Percentiles rank a stretch among this genome's conserved stretches.
Conservation (phyloP, 2,888 invertebrate species). For the Drosophila mercatorum region DNA sequence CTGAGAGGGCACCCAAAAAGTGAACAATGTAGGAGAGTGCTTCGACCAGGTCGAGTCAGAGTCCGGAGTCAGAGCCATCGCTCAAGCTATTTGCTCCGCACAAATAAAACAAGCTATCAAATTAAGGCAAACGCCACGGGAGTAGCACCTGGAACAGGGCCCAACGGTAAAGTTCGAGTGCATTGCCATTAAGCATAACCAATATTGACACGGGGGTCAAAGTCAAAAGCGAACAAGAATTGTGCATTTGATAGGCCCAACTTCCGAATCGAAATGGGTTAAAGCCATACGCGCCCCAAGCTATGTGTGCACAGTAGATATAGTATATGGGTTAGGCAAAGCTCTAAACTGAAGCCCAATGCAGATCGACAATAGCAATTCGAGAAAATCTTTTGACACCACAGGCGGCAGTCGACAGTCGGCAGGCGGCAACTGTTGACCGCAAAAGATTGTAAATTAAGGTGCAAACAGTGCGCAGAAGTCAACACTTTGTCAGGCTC, state of each 20-base stretch:
- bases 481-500: conserved; percentile 36
- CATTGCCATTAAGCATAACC: conserved; percentile 50
- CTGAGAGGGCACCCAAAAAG: conserved; percentile 23
- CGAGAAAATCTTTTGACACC: conserved; percentile 32
- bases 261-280: conserved; percentile 44
- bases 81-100: conserved; percentile 71
- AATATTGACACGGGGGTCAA: conserved; percentile 77
- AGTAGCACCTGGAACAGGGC: conserved; percentile 50
- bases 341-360: conserved; percentile 14
- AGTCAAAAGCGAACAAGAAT: conserved; percentile 65
- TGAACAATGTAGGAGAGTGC: conserved; percentile 41
- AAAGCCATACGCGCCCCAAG: conserved; percentile 26
- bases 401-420: conserved; percentile 17
- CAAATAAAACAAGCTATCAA: conserved; percentile 78
- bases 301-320: not conserved
- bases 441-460: conserved; percentile 78
- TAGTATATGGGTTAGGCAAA: conserved; percentile 44
- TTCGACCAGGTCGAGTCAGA: conserved; percentile 33
- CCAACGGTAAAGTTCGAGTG: conserved; percentile 52
- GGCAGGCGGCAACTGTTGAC: conserved; percentile 47
- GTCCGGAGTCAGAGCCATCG: conserved; percentile 54
- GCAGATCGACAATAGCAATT: conserved; percentile 7
- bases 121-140: conserved; percentile 69
- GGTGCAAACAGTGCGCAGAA: conserved; percentile 72
- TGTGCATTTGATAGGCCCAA: conserved; percentile 70